Percentiles rank a stretch among this genome's conserved stretches.
Evolutionary conservation across 1,140 invertebrate genomes (phyloP).

Genomic region (Sminthurinus signatus): DNA sequence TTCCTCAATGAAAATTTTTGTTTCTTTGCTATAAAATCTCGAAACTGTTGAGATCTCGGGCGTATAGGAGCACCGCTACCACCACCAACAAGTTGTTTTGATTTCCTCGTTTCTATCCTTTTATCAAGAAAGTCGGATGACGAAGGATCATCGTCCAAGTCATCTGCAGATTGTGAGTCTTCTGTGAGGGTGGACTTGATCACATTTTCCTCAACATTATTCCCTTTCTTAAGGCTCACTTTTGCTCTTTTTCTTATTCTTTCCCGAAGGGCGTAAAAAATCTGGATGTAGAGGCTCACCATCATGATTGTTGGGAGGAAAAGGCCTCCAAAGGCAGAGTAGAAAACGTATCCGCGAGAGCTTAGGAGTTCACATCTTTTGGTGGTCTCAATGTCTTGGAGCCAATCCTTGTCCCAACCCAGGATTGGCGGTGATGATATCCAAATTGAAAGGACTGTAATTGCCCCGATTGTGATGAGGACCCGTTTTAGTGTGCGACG

Average conservation of each 20-base stretch:
- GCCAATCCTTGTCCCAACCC: conserved; percentile 15
- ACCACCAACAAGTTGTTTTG: not conserved
- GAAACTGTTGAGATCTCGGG: conserved; percentile 45
- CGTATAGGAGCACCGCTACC: not conserved
- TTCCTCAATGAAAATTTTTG: conserved; percentile 87
- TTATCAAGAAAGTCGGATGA: too few relatives aligned
- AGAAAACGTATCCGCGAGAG: conserved; percentile 23
- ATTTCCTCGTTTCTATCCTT: too few relatives aligned
- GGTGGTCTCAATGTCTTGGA: conserved; percentile 43
- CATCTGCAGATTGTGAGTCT: not conserved
- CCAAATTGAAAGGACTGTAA: conserved; percentile 63
- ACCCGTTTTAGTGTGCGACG: conserved; percentile 50
- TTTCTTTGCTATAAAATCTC: conserved; percentile 85
- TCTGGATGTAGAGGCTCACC: conserved; percentile 17
- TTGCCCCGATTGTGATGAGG: conserved; percentile 44
- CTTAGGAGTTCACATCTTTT: conserved; percentile 48
- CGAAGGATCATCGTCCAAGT: not conserved
- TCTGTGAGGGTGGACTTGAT: not conserved
- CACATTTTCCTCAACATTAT: not conserved
- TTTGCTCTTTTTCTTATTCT: conserved; percentile 17
- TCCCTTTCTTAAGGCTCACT: not conserved
- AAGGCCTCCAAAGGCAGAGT: conserved; percentile 25
- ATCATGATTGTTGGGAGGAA: conserved; percentile 19
- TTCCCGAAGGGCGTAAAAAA: conserved; percentile 17
- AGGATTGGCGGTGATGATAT: conserved; percentile 52